Conservation (phyloP, 2,113 vertebrate genomes). For the Tyto alba region DNA sequence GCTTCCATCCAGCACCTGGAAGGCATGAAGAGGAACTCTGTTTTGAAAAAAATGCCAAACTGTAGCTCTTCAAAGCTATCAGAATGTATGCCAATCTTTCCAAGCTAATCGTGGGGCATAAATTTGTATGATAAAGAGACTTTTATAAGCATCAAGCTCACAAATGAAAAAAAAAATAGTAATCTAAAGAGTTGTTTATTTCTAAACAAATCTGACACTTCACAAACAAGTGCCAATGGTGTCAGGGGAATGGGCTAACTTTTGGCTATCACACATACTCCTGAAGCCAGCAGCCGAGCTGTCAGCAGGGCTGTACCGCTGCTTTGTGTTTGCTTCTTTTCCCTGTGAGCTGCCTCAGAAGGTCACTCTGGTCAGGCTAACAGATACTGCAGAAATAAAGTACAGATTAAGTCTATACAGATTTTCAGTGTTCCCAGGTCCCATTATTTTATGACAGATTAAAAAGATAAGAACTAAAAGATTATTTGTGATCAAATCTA, state of each 20-base stretch:
- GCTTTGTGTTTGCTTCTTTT: too few relatives aligned
- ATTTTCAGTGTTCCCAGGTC: background rate
- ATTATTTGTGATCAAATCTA: background rate
- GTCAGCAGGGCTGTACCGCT: background rate
- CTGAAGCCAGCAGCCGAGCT: background rate
- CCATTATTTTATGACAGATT: fast-evolving
- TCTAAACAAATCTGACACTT: background rate
- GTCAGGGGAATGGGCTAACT: background rate
- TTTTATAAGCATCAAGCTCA: background rate
- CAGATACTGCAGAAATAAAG: background rate
- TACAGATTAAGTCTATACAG: fast-evolving
- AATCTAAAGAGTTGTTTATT: background rate
- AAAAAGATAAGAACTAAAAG: background rate
- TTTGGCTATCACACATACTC: background rate
- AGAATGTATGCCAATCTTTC: background rate
- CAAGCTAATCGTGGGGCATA: background rate
- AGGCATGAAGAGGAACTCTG: background rate
- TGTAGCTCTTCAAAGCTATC: background rate
- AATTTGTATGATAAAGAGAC: background rate
- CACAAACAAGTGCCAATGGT: background rate
- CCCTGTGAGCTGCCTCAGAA: background rate
- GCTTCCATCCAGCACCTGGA: conserved; percentile 68
- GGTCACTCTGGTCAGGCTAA: background rate
- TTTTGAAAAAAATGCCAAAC: background rate
- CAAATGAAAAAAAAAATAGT: fast-evolving